Evolutionary conservation across 2,113 vertebrate genomes (phyloP).

Genomic region (Eulemur macaco): DNA sequence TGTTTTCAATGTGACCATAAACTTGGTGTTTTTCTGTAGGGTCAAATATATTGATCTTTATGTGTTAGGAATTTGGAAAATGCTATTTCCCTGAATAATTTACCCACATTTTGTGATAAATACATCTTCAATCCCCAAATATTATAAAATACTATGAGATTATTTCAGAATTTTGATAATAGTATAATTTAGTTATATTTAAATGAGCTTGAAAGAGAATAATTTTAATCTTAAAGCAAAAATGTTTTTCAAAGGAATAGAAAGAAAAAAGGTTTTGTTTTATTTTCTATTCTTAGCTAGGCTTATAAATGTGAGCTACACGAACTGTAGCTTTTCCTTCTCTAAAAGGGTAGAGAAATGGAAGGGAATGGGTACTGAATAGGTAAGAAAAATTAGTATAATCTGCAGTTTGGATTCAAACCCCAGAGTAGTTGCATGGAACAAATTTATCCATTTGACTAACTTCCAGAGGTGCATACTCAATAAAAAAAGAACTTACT

Average conservation of each 20-base stretch:
- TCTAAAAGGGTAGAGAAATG: background rate
- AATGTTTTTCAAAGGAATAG: background rate
- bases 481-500: background rate
- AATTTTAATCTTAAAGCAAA: background rate
- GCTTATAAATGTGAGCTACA: background rate
- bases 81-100: background rate
- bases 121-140: background rate
- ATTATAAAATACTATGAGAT: background rate
- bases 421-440: background rate
- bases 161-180: background rate
- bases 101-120: background rate
- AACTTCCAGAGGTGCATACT: background rate
- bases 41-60: constrained; percentile 47
- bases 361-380: background rate
- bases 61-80: constrained; percentile 27
- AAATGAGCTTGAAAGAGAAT: background rate
- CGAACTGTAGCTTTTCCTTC: background rate
- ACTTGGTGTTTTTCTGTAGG: background rate
- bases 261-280: background rate
- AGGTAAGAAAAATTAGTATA: background rate
- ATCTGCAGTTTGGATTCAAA: background rate
- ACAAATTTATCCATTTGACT: background rate
- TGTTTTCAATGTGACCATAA: constrained; percentile 22
- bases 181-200: background rate
- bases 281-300: background rate